phyloP scores from a whole-genome alignment of 1,140 invertebrate species.

The Drosophila novamexicana region DNA sequence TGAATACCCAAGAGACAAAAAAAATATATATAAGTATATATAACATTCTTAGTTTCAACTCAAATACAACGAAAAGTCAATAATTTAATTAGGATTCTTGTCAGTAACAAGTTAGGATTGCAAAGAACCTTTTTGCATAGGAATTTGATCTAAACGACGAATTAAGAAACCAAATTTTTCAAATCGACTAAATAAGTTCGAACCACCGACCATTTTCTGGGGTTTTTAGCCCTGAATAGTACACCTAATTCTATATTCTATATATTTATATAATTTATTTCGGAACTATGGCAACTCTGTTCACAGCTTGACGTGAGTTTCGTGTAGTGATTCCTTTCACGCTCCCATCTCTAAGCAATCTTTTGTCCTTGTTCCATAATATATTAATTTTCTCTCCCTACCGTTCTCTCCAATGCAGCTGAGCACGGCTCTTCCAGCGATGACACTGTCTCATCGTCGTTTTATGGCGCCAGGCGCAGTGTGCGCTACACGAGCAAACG shows the following conservation, averaged over 20 bases:
- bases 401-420: slow-evolving; percentile 15
- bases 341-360: not conserved
- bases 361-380: not conserved
- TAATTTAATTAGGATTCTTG: too few species aligned
- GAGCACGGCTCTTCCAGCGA: slow-evolving; percentile 77
- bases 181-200: too few species aligned
- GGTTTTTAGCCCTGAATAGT: too few species aligned
- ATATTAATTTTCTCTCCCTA: not conserved
- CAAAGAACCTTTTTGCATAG: too few species aligned
- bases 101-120: too few species aligned
- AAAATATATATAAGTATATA: not conserved
- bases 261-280: not conserved
- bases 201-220: too few species aligned
- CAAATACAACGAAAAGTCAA: too few species aligned
- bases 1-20: not conserved
- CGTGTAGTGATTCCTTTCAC: not conserved
- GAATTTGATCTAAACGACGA: too few species aligned
- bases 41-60: too few species aligned
- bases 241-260: not conserved
- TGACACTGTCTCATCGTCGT: slow-evolving; percentile 80
- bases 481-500: slow-evolving; percentile 82
- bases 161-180: too few species aligned
- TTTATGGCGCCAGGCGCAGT: slow-evolving; percentile 77
- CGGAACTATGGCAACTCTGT: not conserved
- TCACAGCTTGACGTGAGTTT: not conserved